phyloP scores from a whole-genome alignment of 2,797 vertebrate species.

The Epinephelus coioides region DNA sequence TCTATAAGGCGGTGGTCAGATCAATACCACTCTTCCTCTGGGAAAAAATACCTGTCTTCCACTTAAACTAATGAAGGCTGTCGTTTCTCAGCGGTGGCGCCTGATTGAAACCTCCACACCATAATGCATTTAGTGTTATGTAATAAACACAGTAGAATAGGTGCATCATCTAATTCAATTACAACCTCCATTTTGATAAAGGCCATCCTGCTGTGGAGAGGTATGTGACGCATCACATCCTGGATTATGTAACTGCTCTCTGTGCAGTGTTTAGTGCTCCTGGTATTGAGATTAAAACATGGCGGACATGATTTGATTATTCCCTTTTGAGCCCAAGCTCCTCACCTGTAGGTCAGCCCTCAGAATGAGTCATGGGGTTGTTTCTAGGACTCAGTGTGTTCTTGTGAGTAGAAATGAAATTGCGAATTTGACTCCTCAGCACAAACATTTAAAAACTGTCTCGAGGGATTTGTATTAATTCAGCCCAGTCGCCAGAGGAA shows the following conservation, averaged over 20 bases:
- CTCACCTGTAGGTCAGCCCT: slow-evolving; percentile 13
- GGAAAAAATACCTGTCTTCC: not conserved
- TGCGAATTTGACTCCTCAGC: not conserved
- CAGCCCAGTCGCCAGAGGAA: too few relatives aligned
- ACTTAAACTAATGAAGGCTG: slow-evolving; percentile 17
- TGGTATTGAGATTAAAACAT: slow-evolving; percentile 21
- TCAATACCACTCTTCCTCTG: slow-evolving; percentile 34
- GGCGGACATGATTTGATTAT: slow-evolving; percentile 28
- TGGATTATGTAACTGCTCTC: not conserved
- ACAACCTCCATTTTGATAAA: slow-evolving; percentile 7
- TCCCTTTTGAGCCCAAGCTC: slow-evolving; percentile 19
- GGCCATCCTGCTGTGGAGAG: not conserved
- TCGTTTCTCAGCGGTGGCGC: not conserved
- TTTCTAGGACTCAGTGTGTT: slow-evolving; percentile 1
- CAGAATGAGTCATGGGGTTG: not conserved
- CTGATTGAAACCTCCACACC: slow-evolving; percentile 8
- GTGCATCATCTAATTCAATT: slow-evolving; percentile 28
- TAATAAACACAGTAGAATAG: slow-evolving; percentile 23
- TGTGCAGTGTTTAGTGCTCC: slow-evolving; percentile 9
- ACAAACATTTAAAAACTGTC: slow-evolving; percentile 1
- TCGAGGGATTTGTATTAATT: not conserved
- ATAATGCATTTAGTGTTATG: slow-evolving; percentile 4
- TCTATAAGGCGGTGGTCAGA: slow-evolving; percentile 24
- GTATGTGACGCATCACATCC: not conserved
- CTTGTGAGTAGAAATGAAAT: not conserved